phyloP scores from a whole-genome alignment of 2,888 invertebrate species.

The Galerucella nymphaeae region DNA sequence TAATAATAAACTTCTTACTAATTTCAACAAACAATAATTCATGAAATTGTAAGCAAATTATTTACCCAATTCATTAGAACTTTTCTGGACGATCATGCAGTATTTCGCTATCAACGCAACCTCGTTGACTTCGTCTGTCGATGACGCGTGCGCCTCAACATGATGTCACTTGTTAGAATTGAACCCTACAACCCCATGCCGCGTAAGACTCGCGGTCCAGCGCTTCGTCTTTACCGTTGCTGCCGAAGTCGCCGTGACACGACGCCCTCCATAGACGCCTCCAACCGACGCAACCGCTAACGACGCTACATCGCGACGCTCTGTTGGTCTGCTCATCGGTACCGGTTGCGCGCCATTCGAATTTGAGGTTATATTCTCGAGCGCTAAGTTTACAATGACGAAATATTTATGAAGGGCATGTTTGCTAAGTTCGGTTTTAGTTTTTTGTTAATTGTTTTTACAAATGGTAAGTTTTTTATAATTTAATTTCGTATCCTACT shows the following conservation, averaged over 20 bases:
- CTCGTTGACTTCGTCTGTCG: conserved; percentile 1
- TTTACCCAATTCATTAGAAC: neutral
- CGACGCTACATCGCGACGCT: conserved; percentile 20
- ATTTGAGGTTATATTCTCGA: conserved; percentile 26
- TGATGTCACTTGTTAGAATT: conserved; percentile 5
- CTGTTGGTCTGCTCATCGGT: conserved; percentile 25
- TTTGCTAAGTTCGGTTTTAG: conserved; percentile 35
- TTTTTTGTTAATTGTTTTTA: conserved; percentile 39
- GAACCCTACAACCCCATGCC: conserved; percentile 40
- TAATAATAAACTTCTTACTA: neutral
- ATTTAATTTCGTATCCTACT: too few relatives aligned
- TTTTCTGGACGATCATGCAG: neutral
- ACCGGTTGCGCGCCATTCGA: conserved; percentile 6
- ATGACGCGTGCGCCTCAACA: conserved; percentile 29
- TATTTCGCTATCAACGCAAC: neutral
- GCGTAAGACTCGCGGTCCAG: conserved; percentile 53
- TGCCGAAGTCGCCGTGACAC: conserved; percentile 45
- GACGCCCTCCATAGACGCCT: conserved; percentile 48
- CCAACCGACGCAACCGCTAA: conserved; percentile 34
- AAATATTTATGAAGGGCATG: conserved; percentile 35
- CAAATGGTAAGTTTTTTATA: conserved; percentile 37
- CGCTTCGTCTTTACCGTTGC: conserved; percentile 43
- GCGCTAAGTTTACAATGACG: conserved; percentile 30
- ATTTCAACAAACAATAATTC: neutral
- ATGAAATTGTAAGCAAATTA: too few relatives aligned